Conservation (phyloP, 2,797 vertebrate genomes). For the Amazonetta brasiliensis region DNA sequence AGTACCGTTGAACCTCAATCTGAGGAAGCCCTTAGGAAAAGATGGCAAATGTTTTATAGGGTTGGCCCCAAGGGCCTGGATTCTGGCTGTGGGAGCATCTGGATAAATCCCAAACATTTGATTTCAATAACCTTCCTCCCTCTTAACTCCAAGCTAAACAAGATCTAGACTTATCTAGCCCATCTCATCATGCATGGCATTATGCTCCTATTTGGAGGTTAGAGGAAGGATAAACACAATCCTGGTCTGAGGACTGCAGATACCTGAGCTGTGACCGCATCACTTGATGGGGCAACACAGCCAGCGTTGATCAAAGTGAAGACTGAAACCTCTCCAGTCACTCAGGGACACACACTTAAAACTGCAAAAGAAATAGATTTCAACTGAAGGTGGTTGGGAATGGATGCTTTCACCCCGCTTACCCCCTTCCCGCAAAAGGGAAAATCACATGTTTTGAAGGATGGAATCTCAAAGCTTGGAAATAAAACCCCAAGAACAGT, state of each 20-base stretch:
- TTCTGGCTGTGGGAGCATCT: background rate
- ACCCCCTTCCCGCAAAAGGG: background rate
- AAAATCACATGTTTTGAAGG: background rate
- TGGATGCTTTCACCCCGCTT: background rate
- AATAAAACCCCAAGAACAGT: background rate
- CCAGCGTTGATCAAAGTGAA: background rate
- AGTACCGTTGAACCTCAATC: background rate
- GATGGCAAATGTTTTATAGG: background rate
- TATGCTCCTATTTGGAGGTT: background rate
- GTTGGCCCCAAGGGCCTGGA: background rate
- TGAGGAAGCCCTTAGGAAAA: background rate
- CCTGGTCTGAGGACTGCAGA: background rate
- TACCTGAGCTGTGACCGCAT: background rate
- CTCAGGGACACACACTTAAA: background rate
- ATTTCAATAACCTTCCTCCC: background rate
- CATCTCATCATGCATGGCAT: background rate
- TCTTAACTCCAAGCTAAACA: background rate
- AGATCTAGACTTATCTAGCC: background rate
- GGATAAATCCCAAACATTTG: background rate
- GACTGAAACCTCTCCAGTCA: background rate
- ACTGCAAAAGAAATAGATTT: background rate
- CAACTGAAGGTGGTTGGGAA: background rate
- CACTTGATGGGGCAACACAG: background rate
- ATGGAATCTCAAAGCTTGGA: background rate
- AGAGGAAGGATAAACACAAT: background rate